A percentile compares a stretch with the other conserved stretches of the same genome.
phyloP scores from a whole-genome alignment of 2,113 vertebrate species.

The Microcebus murinus region DNA sequence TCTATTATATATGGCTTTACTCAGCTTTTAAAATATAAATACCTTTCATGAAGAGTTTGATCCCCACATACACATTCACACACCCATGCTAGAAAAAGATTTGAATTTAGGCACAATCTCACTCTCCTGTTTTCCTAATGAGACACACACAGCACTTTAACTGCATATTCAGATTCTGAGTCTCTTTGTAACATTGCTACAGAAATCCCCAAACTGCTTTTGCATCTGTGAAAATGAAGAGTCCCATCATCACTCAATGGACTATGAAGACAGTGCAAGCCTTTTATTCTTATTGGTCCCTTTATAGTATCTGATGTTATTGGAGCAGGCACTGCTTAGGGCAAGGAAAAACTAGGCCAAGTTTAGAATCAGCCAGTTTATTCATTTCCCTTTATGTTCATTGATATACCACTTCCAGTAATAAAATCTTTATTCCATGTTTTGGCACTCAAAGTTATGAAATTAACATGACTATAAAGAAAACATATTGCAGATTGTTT shows the following conservation, averaged over 20 bases:
- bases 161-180: constrained; percentile 73
- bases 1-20: neutral
- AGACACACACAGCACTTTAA: constrained; percentile 61
- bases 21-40: neutral
- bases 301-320: constrained; percentile 59
- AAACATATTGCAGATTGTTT: neutral
- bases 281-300: constrained; percentile 71
- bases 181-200: constrained; percentile 55
- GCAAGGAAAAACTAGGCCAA: constrained; percentile 52
- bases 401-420: constrained; percentile 44
- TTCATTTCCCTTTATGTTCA: constrained; percentile 45
- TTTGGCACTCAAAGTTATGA: constrained; percentile 51
- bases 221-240: constrained; percentile 59
- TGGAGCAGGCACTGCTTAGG: constrained; percentile 51
- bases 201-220: constrained; percentile 71
- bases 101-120: constrained; percentile 53
- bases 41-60: neutral
- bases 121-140: constrained; percentile 62
- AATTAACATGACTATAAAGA: constrained; percentile 56
- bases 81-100: neutral
- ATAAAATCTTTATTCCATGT: constrained; percentile 54
- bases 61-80: neutral
- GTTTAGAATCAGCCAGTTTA: constrained; percentile 34
- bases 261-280: constrained; percentile 56
- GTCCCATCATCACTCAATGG: constrained; percentile 31